These are phyloP conservation scores for Ariopsis seemanni DNA, from an alignment of 2,113 vertebrate genomes.

Conservation along the genomic window DNA sequence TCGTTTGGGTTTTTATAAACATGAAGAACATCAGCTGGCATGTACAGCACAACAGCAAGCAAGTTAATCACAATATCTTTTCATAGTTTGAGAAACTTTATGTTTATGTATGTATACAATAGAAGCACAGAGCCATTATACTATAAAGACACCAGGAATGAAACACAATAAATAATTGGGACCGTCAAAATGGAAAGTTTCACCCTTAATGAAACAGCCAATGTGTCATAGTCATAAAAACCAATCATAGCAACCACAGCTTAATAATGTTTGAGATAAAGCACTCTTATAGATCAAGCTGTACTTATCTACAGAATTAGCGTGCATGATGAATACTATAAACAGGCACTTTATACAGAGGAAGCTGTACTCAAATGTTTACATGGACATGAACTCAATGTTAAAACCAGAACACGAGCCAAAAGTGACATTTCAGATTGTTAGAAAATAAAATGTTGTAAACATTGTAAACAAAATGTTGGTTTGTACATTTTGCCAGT, in stretches of 20 bases:
- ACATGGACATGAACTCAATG: neutral
- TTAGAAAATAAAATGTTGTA: neutral
- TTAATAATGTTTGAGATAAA: neutral
- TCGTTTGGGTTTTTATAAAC: neutral
- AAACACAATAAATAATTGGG: slow-evolving; percentile 31
- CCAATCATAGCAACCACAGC: neutral
- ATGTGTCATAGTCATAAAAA: neutral
- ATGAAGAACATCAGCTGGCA: neutral
- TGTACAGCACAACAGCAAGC: neutral
- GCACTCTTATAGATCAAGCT: neutral
- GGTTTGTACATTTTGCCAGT: neutral
- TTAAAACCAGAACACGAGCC: neutral
- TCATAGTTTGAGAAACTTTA: neutral
- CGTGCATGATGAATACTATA: neutral
- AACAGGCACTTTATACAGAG: slow-evolving; percentile 36
- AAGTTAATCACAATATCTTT: neutral
- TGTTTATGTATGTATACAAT: neutral
- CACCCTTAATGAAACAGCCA: neutral
- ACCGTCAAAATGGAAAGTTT: neutral
- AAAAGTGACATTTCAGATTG: neutral
- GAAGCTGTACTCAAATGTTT: neutral
- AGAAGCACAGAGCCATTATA: neutral
- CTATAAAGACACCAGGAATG: neutral
- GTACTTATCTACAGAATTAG: neutral
- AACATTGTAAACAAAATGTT: neutral